Base-by-base conservation (phyloP, 2,797 vertebrate species). In the Tadarida brasiliensis region DNA sequence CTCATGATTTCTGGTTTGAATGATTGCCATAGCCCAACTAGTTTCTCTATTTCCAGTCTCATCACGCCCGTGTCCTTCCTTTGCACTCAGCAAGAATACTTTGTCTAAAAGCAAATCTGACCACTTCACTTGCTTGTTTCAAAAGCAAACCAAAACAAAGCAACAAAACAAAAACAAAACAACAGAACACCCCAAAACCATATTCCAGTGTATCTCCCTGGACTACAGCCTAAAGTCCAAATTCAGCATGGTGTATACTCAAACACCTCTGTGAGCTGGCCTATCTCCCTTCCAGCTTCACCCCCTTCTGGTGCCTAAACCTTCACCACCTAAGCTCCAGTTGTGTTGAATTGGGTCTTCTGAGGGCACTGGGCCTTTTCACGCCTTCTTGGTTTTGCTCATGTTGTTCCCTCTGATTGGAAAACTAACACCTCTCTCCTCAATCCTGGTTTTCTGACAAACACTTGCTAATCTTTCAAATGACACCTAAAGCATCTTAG, bases 81-180 rank as follows among this genome's bases (percentile, higher is more conserved):
- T 30, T 63, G 56, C 11, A 77, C 20, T 91, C 17, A 90, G 61
- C 14, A 95, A 85, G 20, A 81, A 2, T 71, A 76, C 83, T 59
- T 83, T 91, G 73, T 90, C 33, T 70, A 80, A 91, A 89, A 49
- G 10, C 49, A 85, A 84, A 88, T 84, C 35, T 83, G 44, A 95
- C 19, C n/a, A 61, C 49, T 61, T 80, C 12, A 56, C 15, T 54
- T 65, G 28, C 56, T 96, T 68, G 49, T 63, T 61, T 85, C 14
- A 92, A 77, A 77, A 70, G 76, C 24, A 78, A 76, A 87, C 68
- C 56, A 80, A 77, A 94, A 47, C 14, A 61, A 78, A 56, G 35
- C 35, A 30, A 77, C 33, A 77, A 49, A 22, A 73, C 39, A 39
- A 39, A 30, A 30, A 77, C 33, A 77, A 49, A 22, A 73, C 39